Evolutionary conservation across 2,888 invertebrate genomes (phyloP).

Genomic region (Atherix ibis): DNA sequence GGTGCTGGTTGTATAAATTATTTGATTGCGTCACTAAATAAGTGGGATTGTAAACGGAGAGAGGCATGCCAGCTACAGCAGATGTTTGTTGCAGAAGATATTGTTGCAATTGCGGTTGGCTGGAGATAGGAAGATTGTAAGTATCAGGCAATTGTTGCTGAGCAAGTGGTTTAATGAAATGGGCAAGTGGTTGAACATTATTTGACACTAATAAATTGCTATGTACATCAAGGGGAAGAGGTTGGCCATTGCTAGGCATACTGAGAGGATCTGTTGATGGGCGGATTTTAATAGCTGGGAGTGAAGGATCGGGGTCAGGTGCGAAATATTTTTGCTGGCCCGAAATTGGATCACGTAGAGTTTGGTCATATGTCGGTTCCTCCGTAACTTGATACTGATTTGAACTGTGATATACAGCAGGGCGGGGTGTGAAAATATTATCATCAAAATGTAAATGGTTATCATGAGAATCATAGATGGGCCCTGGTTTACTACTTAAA

Average conservation of each 20-base stretch:
- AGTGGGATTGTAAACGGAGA: conserved; percentile 29
- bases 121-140: conserved; percentile 33
- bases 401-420: conserved; percentile 8
- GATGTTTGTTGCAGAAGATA: conserved; percentile 20
- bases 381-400: conserved; percentile 40
- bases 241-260: conserved; percentile 31
- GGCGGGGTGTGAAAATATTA: conserved; percentile 16
- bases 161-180: conserved; percentile 31
- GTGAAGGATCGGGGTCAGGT: conserved; percentile 36
- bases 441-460: conserved; percentile 23
- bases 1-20: conserved; percentile 29
- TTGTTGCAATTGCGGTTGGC: conserved; percentile 31
- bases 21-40: conserved; percentile 32
- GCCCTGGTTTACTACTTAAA: conserved; percentile 26
- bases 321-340: conserved; percentile 34
- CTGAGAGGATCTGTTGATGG: conserved; percentile 31
- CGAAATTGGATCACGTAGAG: conserved; percentile 27
- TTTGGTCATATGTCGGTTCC: conserved; percentile 32
- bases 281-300: conserved; percentile 30
- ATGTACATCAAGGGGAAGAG: conserved; percentile 27
- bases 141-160: conserved; percentile 31
- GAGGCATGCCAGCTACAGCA: conserved; percentile 19
- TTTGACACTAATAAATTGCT: conserved; percentile 22
- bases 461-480: conserved; percentile 15
- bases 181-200: conserved; percentile 32